Evolutionary conservation across 2,797 vertebrate species (phyloP), one percentile per base, ranked within the genome.

Genomic region (Lemur catta): DNA sequence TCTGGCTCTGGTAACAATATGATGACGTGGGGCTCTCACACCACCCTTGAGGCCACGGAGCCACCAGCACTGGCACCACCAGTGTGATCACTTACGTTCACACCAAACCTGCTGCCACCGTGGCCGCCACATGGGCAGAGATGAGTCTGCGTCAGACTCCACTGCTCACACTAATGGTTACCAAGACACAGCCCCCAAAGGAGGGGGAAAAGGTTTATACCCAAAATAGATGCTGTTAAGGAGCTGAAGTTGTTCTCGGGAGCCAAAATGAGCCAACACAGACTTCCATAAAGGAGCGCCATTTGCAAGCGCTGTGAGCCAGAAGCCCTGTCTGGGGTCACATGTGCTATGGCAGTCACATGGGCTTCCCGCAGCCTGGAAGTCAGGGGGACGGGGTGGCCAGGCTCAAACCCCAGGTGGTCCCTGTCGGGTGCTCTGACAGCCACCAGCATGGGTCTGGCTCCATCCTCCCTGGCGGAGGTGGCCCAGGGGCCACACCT

Each of bases 221-320:
- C 91, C 94, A 92, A 96, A 97, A 97, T 82, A 97, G 97, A 95
- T 2, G 6, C 88, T 35, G 89, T 69, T 28, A 57, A 92, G 91
- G 72, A 95, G 85, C n/a, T 38, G 74, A 84, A 65, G 84, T 55
- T 63, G 76, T 96, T 92, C 81, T 93, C 15, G 10, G 72, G 87
- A 97, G 84, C 75, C 72, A 63, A 81, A 65, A 65, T 12, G 93
- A 92, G 61, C 84, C 74, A n/a, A 30, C 35, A 69, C 22, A 30
- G 91, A 74, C 76, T 85, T 84, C 76, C 50, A 28, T 26, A 59
- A 35, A 65, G 87, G 55, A 94, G 55, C n/a, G 13, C 0, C 18
- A 30, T 33, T 69, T 52, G 76, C 3, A 20, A 75, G 86, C 4
- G 3, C 0, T 20, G 57, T 6, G 13, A 41, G 72, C 4, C 61